Evolutionary conservation across 2,888 invertebrate species (phyloP), one percentile per base, ranked within the genome.

Genomic region (Dinocampus coccinellae): DNA sequence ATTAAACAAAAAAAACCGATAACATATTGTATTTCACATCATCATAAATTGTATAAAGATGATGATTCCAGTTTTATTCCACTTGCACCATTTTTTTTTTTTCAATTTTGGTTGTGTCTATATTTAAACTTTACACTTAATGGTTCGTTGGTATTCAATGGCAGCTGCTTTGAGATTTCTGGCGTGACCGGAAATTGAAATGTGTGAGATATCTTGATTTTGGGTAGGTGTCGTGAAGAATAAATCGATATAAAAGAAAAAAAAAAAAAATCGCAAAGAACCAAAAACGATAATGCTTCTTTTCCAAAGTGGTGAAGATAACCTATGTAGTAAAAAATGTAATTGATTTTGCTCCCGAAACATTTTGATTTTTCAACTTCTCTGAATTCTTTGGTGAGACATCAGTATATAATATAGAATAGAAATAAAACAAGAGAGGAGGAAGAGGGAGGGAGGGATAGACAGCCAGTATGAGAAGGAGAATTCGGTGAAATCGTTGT

Each of bases 121-220:
- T 55, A 64, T 68, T 33, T 58, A 69, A 57, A 55, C 66, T 60
- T 73, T 67, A 29, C 33, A 36, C 58, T 39, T 3, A 2, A 73
- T 75, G 36, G 24, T 63, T 72, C 77, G 62, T 77, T 77, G 73
- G 76, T 77, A 77, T 76, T 77, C 76, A 76, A 76, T 75, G 68
- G 71, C 70, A 42, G 70, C 67, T 47, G 70, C 69, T 58, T 69
- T 63, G 74, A 76, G 75, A 76, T 75, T 71, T 72, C 72, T 64
- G 69, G 71, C 77, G 75, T 77, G 76, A 75, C 75, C 77, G 72
- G 76, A 73, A 75, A 76, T 77, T 74, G 70, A 73, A 76, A 77
- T 72, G 72, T 68, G 72, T 58, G 58, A 68, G 58, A 63, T 67
- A 67, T 75, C 65, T 70, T 13, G 42, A 42, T 68, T n/a, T 72